These are phyloP conservation scores for Deroplatys truncata DNA, from an alignment of 2,888 invertebrate species.

Conservation along the genomic window DNA sequence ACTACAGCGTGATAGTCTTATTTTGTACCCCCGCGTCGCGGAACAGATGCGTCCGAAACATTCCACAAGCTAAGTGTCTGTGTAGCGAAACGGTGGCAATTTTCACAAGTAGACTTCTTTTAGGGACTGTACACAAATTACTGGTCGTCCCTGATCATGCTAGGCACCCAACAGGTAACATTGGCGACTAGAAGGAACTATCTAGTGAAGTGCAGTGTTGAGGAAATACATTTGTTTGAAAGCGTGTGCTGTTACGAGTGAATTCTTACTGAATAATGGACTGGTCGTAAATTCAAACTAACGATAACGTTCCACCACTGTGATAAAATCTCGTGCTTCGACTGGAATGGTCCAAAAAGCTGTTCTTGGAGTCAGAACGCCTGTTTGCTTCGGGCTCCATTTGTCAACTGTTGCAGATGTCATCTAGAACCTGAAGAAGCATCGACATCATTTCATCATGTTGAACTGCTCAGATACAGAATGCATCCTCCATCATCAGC, in stretches of 20 bases:
- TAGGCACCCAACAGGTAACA: neutral
- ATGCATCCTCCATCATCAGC: constrained; percentile 71
- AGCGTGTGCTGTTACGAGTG: neutral
- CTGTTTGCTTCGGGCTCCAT: neutral
- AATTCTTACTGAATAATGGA: neutral
- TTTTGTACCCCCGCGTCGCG: neutral
- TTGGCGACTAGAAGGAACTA: neutral
- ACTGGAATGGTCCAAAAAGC: neutral
- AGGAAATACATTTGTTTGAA: neutral
- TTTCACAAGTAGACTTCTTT: too few species aligned
- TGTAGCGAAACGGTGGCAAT: too few species aligned
- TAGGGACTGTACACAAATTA: neutral
- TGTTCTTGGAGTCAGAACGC: too few species aligned
- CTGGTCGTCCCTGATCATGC: neutral
- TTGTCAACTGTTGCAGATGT: neutral
- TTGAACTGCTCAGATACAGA: constrained; percentile 74
- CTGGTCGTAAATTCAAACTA: neutral
- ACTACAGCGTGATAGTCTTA: neutral
- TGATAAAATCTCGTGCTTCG: neutral
- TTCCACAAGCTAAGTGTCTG: too few species aligned
- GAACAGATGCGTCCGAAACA: neutral
- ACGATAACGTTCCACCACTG: neutral
- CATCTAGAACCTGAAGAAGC: neutral
- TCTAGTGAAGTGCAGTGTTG: neutral
- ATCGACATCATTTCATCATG: constrained; percentile 45